Conservation (phyloP, 2,888 invertebrate genomes). For the Diaphora mendica region DNA sequence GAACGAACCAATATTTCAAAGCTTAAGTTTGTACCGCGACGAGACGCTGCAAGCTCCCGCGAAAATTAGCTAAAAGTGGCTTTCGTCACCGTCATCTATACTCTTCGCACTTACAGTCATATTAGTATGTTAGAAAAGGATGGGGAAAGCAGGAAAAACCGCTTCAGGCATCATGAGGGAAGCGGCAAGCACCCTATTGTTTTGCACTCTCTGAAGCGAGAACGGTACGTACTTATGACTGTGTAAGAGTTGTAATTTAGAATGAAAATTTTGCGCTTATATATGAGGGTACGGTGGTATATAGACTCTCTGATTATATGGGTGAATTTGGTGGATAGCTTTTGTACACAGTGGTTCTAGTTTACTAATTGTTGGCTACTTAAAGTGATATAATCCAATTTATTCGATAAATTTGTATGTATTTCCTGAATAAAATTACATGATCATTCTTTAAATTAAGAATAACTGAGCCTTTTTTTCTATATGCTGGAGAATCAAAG, state of each 20-base stretch:
- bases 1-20: constrained; percentile 65
- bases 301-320: constrained; percentile 1
- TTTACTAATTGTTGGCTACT: background rate
- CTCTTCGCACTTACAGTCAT: constrained; percentile 57
- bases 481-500: too few species aligned
- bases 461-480: too few species aligned
- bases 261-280: constrained; percentile 66
- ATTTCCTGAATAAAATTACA: too few species aligned
- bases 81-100: constrained; percentile 63
- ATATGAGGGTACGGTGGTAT: constrained; percentile 28
- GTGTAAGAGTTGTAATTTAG: constrained; percentile 69
- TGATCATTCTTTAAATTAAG: too few species aligned
- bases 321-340: background rate
- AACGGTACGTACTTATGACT: constrained; percentile 65
- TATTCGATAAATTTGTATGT: background rate
- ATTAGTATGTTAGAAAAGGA: constrained; percentile 58
- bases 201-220: constrained; percentile 79
- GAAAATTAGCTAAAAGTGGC: constrained; percentile 84
- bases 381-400: background rate
- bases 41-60: constrained; percentile 72
- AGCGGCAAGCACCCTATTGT: constrained; percentile 83
- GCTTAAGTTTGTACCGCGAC: constrained; percentile 63
- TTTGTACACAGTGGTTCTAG: background rate
- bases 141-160: constrained; percentile 67
- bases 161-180: constrained; percentile 81